These are phyloP conservation scores for Speoplatyrhinus poulsoni DNA, from an alignment of 2,113 vertebrate genomes.

Conservation along the genomic window DNA sequence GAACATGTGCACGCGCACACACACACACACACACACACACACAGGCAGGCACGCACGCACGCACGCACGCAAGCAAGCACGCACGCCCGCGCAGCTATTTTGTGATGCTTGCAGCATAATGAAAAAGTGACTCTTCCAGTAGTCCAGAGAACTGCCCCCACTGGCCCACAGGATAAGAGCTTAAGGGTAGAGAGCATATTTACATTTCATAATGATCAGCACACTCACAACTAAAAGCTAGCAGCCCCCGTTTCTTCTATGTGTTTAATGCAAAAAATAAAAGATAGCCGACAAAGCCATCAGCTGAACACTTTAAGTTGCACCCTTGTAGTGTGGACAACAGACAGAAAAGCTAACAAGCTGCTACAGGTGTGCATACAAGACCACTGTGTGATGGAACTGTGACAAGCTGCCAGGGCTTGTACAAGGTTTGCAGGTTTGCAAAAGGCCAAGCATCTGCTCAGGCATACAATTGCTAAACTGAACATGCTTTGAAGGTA, in stretches of 20 bases:
- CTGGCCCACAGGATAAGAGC: conserved; percentile 69
- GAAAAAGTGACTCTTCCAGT: conserved; percentile 72
- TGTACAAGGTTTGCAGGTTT: conserved; percentile 46
- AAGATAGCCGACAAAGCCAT: conserved; percentile 12
- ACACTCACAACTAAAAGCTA: conserved; percentile 65
- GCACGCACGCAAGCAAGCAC: conserved; percentile 26
- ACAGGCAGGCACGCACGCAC: conserved; percentile 7
- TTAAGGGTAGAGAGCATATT: conserved; percentile 79
- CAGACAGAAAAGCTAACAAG: conserved; percentile 21
- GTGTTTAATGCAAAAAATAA: conserved; percentile 57
- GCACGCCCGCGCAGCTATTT: conserved; percentile 42
- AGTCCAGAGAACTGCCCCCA: conserved; percentile 69
- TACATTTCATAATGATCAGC: conserved; percentile 74
- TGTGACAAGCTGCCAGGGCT: conserved; percentile 34
- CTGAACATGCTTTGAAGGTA: conserved; percentile 39
- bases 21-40: conserved; percentile 12
- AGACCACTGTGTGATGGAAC: conserved; percentile 16
- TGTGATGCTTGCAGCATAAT: conserved; percentile 68
- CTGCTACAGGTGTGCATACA: conserved; percentile 42
- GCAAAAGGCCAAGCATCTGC: conserved; percentile 39
- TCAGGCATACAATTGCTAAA: conserved; percentile 46
- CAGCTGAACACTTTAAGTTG: conserved; percentile 29
- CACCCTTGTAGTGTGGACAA: conserved; percentile 46
- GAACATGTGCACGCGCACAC: neutral
- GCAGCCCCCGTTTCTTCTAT: conserved; percentile 58